Percentiles rank a stretch among this genome's conserved stretches.
Conservation (phyloP, 1,140 invertebrate genomes). For the Hycleus cichorii region DNA sequence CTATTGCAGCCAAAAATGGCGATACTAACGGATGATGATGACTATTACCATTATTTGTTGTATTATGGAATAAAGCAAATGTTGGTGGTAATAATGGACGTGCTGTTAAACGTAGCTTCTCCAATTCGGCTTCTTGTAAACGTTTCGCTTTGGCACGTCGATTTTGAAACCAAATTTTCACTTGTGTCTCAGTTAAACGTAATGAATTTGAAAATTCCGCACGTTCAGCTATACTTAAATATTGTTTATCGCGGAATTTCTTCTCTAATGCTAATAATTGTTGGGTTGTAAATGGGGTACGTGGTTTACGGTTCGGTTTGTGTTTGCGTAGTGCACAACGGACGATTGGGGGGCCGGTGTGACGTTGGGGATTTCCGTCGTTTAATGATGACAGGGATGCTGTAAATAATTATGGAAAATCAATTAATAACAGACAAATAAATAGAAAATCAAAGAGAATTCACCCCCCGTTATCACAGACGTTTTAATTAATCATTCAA, state of each 20-base stretch:
- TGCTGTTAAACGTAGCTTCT: constrained; percentile 55
- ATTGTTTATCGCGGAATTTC: constrained; percentile 95
- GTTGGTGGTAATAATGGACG: constrained; percentile 36
- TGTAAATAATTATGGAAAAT: too few species aligned
- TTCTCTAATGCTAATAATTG: constrained; percentile 89
- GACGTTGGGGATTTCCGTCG: not conserved
- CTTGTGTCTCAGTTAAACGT: constrained; percentile 91
- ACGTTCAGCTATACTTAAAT: constrained; percentile 90
- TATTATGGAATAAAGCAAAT: constrained; percentile 34
- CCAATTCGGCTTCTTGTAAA: constrained; percentile 89
- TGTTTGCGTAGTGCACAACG: constrained; percentile 39
- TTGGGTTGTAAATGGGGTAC: constrained; percentile 95
- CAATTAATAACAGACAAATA: too few species aligned
- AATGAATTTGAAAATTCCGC: constrained; percentile 93
- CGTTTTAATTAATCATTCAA: too few species aligned
- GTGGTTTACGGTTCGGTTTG: constrained; percentile 94
- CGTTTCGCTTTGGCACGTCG: constrained; percentile 89
- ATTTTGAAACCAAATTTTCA: constrained; percentile 98
- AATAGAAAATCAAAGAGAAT: too few species aligned
- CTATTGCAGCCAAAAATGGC: constrained; percentile 39
- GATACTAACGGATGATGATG: constrained; percentile 18
- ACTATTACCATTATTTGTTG: too few species aligned
- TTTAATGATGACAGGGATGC: not conserved
- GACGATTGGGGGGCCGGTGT: constrained; percentile 36
- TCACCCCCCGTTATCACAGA: too few species aligned